phyloP scores from a whole-genome alignment of 2,113 vertebrate species.

The Phalacrocorax brasilianus region DNA sequence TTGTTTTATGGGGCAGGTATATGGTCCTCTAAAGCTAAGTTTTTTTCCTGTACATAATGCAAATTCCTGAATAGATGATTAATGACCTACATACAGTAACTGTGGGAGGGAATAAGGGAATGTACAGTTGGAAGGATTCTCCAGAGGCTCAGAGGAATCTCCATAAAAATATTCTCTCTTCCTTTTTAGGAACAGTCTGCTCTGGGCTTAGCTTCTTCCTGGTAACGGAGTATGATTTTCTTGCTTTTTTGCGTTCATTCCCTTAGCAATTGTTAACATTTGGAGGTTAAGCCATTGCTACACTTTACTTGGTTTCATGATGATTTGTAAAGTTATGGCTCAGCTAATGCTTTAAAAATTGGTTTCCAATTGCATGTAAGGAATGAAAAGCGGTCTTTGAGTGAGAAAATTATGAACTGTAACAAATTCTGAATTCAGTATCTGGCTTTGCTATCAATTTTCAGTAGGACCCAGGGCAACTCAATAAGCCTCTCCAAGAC shows the following conservation, averaged over 20 bases:
- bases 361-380: neutral
- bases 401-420: neutral
- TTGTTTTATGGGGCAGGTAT: neutral
- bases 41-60: neutral
- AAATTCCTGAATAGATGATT: neutral
- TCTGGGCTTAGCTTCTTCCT: neutral
- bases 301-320: neutral
- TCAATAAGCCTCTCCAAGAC: neutral
- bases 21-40: neutral
- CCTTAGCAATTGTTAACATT: slow-evolving; percentile 17
- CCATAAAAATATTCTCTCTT: neutral
- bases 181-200: neutral
- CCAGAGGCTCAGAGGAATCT: neutral
- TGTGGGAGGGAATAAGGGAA: neutral
- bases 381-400: neutral
- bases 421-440: neutral
- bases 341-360: neutral
- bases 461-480: neutral
- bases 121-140: neutral
- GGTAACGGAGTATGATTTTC: neutral
- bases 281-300: neutral
- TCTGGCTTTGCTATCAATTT: neutral
- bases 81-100: neutral
- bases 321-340: neutral
- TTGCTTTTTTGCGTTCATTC: neutral